Percentiles rank a stretch among this genome's conserved stretches.
Conservation (phyloP, 2,797 vertebrate species). For the Pipistrellus pipistrellus region DNA sequence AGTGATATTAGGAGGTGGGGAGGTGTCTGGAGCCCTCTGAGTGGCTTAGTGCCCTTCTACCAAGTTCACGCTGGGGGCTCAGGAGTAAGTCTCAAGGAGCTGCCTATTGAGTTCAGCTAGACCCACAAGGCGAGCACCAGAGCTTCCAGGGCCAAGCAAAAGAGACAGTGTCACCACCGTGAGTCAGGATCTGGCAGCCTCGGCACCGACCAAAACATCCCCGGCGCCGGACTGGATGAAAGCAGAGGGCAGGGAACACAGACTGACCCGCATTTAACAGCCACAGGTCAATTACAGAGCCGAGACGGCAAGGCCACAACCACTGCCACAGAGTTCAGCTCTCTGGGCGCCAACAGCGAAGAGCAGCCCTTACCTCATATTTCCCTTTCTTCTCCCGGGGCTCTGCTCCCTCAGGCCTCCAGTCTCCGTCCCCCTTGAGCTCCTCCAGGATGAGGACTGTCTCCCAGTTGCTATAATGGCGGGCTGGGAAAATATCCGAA, state of each 20-base stretch:
- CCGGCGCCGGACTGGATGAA: not conserved
- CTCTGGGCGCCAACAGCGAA: constrained; percentile 19
- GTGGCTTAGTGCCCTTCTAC: not conserved
- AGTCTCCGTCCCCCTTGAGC: constrained; percentile 92
- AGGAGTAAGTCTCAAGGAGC: not conserved
- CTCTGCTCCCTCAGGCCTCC: constrained; percentile 89
- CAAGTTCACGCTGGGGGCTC: not conserved
- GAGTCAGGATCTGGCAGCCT: not conserved
- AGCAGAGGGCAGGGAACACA: not conserved
- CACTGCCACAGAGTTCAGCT: not conserved
- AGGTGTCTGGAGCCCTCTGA: not conserved
- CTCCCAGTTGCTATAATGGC: constrained; percentile 95
- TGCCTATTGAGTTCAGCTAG: not conserved
- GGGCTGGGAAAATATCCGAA: constrained; percentile 96
- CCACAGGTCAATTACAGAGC: not conserved
- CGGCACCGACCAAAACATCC: not conserved
- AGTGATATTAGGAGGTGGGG: not conserved
- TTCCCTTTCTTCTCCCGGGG: constrained; percentile 95
- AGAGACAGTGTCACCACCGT: not conserved
- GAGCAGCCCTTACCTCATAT: constrained; percentile 92
- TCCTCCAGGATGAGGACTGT: constrained; percentile 97
- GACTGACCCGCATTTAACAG: not conserved
- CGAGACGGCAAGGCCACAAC: accelerated
- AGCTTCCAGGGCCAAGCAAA: not conserved
- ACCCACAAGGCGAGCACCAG: not conserved